These are phyloP conservation scores for Scelioninae gen. 1 DNA, from an alignment of 2,888 invertebrate genomes.

Conservation along the genomic window DNA sequence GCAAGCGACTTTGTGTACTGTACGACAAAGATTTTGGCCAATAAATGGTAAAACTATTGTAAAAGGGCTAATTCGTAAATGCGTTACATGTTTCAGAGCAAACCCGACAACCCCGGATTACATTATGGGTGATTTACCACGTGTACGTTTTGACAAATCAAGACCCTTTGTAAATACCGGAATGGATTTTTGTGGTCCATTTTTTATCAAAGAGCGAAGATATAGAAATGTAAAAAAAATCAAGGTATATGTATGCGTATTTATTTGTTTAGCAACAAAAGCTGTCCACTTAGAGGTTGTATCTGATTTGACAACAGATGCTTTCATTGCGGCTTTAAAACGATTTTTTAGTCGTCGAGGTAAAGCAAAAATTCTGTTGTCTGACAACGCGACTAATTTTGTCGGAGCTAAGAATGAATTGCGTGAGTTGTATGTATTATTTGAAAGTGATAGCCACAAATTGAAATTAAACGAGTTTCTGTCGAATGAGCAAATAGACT, in stretches of 20 bases:
- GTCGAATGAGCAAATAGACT: too few species aligned
- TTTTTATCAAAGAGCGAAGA: constrained; percentile 14
- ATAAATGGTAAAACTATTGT: constrained; percentile 37
- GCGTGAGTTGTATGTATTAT: too few species aligned
- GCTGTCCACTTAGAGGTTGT: constrained; percentile 9
- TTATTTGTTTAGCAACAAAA: neutral
- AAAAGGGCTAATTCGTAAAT: constrained; percentile 1
- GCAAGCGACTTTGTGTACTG: constrained; percentile 69
- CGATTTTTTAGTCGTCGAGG: constrained; percentile 1
- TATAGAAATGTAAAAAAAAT: constrained; percentile 4
- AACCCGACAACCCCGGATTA: constrained; percentile 9
- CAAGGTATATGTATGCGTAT: constrained; percentile 7
- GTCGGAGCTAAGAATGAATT: too few species aligned
- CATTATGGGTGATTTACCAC: constrained; percentile 37
- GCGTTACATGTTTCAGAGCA: constrained; percentile 13
- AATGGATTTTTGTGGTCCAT: constrained; percentile 15
- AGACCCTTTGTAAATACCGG: constrained; percentile 17
- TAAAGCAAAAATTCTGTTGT: neutral
- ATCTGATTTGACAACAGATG: constrained; percentile 1
- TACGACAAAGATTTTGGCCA: constrained; percentile 72
- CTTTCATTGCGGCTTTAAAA: neutral
- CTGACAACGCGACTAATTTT: too few species aligned
- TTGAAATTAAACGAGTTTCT: too few species aligned
- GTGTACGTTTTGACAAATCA: neutral
- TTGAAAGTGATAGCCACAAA: too few species aligned